Base-by-base conservation (phyloP, 2,888 invertebrate species). In the Polyommatus iphigenia region DNA sequence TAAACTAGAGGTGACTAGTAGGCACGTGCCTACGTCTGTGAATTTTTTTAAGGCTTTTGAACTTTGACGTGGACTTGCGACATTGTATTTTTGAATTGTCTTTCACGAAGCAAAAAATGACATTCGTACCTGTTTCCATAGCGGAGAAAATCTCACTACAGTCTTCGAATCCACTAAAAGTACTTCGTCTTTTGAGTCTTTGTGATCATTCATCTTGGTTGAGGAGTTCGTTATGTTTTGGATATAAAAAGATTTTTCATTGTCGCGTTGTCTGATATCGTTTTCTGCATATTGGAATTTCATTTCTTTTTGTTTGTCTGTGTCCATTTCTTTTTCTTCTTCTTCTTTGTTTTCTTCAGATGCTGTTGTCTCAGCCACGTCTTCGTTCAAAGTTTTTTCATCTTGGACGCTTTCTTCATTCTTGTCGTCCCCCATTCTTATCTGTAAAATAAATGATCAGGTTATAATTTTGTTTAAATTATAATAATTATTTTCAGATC, bases 71-170 rank as follows among this genome's bases (percentile, higher is more conserved):
- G 32, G 29, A 32, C 29, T 67, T 67, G 6, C 24, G 67, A 15
- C 29, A 67, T 15, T 13, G 4, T 67, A 67, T 29, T 29, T 59
- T 67, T 41, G 29, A 8, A 24, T 50, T 46, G 62, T 29, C 29
- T 67, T 29, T 67, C 13, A 67, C 24, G 8, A 18, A 10, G 20
- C 41, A 24, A 81, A 78, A 62, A 1, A 50, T 50, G 10, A 59
- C 13, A 50, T 41, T 24, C 4, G 4, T 84, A 94, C 94, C 92
- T 94, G 94, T 85, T 91, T 92, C 89, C 91, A 92, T 77, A 90
- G 84, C 2, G 94, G 94, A 10, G 94, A 93, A 83, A 94, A 94
- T 81, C 89, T 88, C 5, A 85, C 84, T 2, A 92, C 89, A 29
- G 92, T 92, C 71, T 85, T 90, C 0, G 92, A 87, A 18, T 92